These are phyloP conservation scores for Drosophila busckii DNA, from an alignment of 1,140 invertebrate genomes.

Conservation along the genomic window DNA sequence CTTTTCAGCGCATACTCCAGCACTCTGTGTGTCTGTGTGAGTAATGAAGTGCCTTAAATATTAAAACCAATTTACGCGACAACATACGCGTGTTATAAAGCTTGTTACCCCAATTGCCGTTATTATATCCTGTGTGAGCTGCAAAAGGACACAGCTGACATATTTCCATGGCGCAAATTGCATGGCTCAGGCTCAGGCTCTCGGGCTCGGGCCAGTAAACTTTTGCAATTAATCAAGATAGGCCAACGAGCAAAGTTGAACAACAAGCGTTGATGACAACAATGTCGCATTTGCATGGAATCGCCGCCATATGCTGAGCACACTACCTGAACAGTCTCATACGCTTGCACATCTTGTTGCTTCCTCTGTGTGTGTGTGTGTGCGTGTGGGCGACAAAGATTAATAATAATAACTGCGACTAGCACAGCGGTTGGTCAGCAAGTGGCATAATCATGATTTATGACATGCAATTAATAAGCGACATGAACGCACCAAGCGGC, in stretches of 20 bases:
- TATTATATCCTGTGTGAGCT: slow-evolving; percentile 26
- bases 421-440: slow-evolving; percentile 69
- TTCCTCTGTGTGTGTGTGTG: slow-evolving; percentile 2
- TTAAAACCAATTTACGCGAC: slow-evolving; percentile 76
- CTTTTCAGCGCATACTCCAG: slow-evolving; percentile 28
- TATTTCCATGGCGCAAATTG: slow-evolving; percentile 61
- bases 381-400: slow-evolving; percentile 68
- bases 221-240: slow-evolving; percentile 77
- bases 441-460: slow-evolving; percentile 77
- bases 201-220: slow-evolving; percentile 56
- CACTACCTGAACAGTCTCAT: slow-evolving; percentile 17
- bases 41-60: slow-evolving; percentile 75
- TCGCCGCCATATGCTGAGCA: slow-evolving; percentile 54
- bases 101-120: slow-evolving; percentile 55
- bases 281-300: slow-evolving; percentile 58
- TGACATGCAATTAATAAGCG: slow-evolving; percentile 73
- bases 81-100: slow-evolving; percentile 71
- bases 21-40: slow-evolving; percentile 24
- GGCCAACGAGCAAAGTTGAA: slow-evolving; percentile 38
- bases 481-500: slow-evolving; percentile 42
- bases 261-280: slow-evolving; percentile 24
- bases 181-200: slow-evolving; percentile 7
- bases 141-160: slow-evolving; percentile 57
- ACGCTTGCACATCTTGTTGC: slow-evolving; percentile 10
- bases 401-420: slow-evolving; percentile 76